A percentile compares a stretch with the other conserved stretches of the same genome.
Conservation (phyloP, 2,888 invertebrate species). For the Phlogophora meticulosa region DNA sequence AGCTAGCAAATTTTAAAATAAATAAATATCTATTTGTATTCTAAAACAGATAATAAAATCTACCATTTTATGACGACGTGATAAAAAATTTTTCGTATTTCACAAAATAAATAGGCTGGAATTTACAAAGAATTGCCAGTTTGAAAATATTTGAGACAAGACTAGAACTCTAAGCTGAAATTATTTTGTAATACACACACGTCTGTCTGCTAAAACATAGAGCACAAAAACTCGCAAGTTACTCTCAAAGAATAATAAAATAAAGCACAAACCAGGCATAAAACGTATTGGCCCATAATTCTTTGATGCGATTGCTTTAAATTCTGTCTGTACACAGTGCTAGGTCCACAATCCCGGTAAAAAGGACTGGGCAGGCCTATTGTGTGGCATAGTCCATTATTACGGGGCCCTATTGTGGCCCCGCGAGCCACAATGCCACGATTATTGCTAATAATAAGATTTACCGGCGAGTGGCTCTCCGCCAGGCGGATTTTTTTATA, state of each 20-base stretch:
- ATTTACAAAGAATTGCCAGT: slow-evolving; percentile 5
- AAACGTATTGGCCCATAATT: slow-evolving; percentile 52
- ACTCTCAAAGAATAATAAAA: slow-evolving; percentile 33
- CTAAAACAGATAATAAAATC: slow-evolving; percentile 21
- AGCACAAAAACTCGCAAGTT: slow-evolving; percentile 4
- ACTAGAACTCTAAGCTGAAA: slow-evolving; percentile 9
- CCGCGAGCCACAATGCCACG: slow-evolving; percentile 71
- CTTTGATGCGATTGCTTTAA: slow-evolving; percentile 62
- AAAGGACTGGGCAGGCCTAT: slow-evolving; percentile 69
- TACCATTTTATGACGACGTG: slow-evolving; percentile 26
- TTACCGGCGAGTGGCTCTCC: slow-evolving; percentile 61
- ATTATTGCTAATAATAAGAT: slow-evolving; percentile 79
- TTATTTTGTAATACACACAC: slow-evolving; percentile 23
- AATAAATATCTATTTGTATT: slow-evolving; percentile 27
- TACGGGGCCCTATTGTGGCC: slow-evolving; percentile 69
- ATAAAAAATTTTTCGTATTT: too few species aligned
- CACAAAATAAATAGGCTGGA: slow-evolving; percentile 2
- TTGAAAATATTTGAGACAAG: slow-evolving; percentile 2
- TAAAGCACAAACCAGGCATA: slow-evolving; percentile 33
- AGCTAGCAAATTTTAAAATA: not conserved
- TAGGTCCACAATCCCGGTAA: slow-evolving; percentile 56
- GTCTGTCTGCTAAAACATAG: slow-evolving; percentile 15
- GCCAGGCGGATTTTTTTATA: slow-evolving; percentile 50
- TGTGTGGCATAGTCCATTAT: slow-evolving; percentile 72
- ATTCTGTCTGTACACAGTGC: slow-evolving; percentile 58